Base-by-base conservation (phyloP, 64 coral and sea anemone species). In the Orbicella faveolata region DNA sequence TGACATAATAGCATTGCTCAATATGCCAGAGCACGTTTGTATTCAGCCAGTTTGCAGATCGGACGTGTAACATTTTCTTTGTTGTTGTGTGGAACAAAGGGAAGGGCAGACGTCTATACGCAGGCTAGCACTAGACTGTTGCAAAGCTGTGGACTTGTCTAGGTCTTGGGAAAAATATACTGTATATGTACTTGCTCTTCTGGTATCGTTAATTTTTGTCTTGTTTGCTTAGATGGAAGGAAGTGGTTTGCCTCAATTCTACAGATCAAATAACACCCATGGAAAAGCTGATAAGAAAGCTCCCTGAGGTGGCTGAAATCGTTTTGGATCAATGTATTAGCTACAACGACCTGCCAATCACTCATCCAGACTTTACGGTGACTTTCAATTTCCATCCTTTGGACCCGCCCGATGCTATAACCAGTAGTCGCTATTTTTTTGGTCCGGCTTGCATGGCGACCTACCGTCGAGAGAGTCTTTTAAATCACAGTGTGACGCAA, bases 401-500 rank as follows among this genome's bases (percentile, higher is more conserved):
- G 6, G 89, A 97, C 52, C 92, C 95, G 76, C 78, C 88, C 8
- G 83, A 74, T 62, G 73, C 67, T 74, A 21, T 72, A 17, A 4
- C 59, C 2, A 18, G 63, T 3, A 9, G 73, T 18, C 53, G 78
- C 4, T 54, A 78, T 35, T 97, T 94, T 72, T 88, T 83, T 62
- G 94, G 75, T 6, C 94, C 94, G 0, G 54, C 80, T 11, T 54
- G 34, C 34, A 97, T 97, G 95, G 92, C 87, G 3, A 85, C 79
- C 14, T 68, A 91, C 36, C 87, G 90, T 19, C 77, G 92, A 44
- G 95, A 97, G 34, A 79, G 77, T 2, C 78, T 97, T 15, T 61
- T 97, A n/a, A 94, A 94, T 59, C 95, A 97, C 62, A 48, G 76
- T 34, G 83, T 97, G 2, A 88, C 92, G 16, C 92, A 97, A 51